These are phyloP conservation scores for Xylota sylvarum DNA, from an alignment of 2,888 invertebrate species.

Conservation along the genomic window DNA sequence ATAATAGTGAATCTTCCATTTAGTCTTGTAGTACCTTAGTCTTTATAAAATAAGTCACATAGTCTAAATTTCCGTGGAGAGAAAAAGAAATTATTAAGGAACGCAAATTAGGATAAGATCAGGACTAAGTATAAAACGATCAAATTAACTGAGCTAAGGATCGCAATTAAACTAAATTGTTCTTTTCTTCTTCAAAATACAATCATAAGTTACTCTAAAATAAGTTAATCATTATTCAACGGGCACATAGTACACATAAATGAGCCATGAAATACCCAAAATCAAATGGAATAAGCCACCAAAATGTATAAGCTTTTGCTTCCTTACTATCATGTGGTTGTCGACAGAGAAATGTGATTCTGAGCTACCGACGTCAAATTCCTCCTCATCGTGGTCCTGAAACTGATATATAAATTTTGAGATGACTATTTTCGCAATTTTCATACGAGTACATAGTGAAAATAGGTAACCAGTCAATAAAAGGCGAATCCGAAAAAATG, in stretches of 20 bases:
- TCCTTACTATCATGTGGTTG: slow-evolving; percentile 34
- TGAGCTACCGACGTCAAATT: slow-evolving; percentile 6
- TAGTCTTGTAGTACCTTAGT: no score
- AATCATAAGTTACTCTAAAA: no score
- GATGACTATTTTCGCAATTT: slow-evolving; percentile 1
- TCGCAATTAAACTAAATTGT: no score
- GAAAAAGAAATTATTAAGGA: no score
- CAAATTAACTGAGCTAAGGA: no score
- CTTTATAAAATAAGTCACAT: no score
- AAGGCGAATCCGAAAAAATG: slow-evolving; percentile 13
- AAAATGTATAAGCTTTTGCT: neutral
- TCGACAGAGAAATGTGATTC: slow-evolving; percentile 1
- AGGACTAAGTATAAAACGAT: no score
- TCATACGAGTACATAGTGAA: neutral
- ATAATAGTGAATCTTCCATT: no score
- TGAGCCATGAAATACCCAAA: slow-evolving; percentile 11
- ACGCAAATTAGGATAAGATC: no score
- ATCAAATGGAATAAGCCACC: neutral
- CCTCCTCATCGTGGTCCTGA: slow-evolving; percentile 45
- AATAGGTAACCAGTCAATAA: slow-evolving; percentile 23
- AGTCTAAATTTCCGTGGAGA: no score
- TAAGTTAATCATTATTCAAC: neutral
- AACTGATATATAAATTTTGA: slow-evolving; percentile 46
- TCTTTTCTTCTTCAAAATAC: no score
- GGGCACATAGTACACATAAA: slow-evolving; percentile 12